Evolutionary conservation across 2,888 invertebrate genomes (phyloP), one percentile per base, ranked within the genome.

Genomic region (Scaptomyza cyrtandrae): DNA sequence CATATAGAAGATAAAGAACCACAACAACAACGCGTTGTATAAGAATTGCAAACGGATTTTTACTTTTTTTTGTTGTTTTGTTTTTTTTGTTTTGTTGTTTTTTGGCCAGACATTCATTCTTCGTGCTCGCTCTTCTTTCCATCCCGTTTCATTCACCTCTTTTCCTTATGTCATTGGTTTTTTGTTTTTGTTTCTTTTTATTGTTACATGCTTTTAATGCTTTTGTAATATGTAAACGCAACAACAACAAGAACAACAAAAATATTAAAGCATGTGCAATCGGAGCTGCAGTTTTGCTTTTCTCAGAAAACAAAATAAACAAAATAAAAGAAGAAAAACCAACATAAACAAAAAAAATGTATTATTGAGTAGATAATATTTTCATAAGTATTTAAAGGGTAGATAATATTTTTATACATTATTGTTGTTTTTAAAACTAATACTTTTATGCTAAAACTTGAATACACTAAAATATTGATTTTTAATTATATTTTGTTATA

Each of bases 21-120:
- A 52, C 1, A 24, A 2, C 13, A 35, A n/a, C n/a, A 49, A 43
- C 27, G 16, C 6, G 7, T 3, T 50, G 31, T 45, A 37, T 53
- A 44, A 37, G 43, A 57, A 57, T 44, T 52, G 46, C 52, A 54
- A 54, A 27, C 46, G 37, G 65, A 55, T 52, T 54, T 74, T 62
- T 16, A 64, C 52, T 48, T 48, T 70, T 62, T 65, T 41, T 41
- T 14, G 7, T n/a, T n/a, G n/a, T n/a, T n/a, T n/a, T n/a, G n/a
- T n/a, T 9, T 14, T n/a, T n/a, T 0, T n/a, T 37, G 19, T 52
- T 35, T 4, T 1, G n/a, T 37, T 41, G 39, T 39, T 3, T 59
- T 58, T 48, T 54, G 52, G 48, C 56, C 54, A 61, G 71, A 71
- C 54, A 54, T 50, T 52, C 46, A 55, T 60, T 71, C 57, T 60